Evolutionary conservation across 2,113 vertebrate genomes (phyloP), one percentile per base, ranked within the genome.

Genomic region (Macquaria ambigua): DNA sequence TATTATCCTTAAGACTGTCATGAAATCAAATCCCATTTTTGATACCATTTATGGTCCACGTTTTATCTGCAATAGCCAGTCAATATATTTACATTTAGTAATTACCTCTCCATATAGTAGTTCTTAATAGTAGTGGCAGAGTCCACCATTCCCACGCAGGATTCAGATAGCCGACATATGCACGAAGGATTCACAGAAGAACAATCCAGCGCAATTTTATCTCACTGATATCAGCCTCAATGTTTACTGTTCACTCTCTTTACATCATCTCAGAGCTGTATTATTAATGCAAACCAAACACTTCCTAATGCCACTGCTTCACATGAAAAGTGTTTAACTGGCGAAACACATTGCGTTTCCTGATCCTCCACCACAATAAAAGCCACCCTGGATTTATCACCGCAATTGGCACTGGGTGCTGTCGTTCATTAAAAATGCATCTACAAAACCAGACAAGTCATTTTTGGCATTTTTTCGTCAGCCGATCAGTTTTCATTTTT

Each of bases 271-370:
- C 14, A 70, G 21, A 39, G n/a, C 5, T 59, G 28, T 59, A 61
- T 59, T 48, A 48, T 34, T 37, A 79, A 79, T 20, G n/a, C 48
- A 80, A 55, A 56, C 21, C 5, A 34, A 59, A 43, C 20, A 76
- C 4, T 41, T 61, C 23, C 23, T 20, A 53, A n/a, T 62, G 55
- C 31, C 20, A 16, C 52, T 28, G 71, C 37, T 67, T 74, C 39
- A 50, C 12, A 68, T 16, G 18, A n/a, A 25, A 43, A 67, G 10
- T 39, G 16, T 56, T 56, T 28, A 23, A 43, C 31, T 18, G 10
- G 20, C 53, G 37, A 72, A 71, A 37, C 0, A 34, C 20, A 58
- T 1, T 41, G 25, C 37, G 3, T 39, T 39, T 6, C 37, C 37
- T 39, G 37, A 1, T 2, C 6, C 37, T 39, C 5, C 37, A 2